Percentiles rank a stretch among this genome's conserved stretches.
Evolutionary conservation across 2,888 invertebrate genomes (phyloP).

Genomic region (Drosophila multiciliata): DNA sequence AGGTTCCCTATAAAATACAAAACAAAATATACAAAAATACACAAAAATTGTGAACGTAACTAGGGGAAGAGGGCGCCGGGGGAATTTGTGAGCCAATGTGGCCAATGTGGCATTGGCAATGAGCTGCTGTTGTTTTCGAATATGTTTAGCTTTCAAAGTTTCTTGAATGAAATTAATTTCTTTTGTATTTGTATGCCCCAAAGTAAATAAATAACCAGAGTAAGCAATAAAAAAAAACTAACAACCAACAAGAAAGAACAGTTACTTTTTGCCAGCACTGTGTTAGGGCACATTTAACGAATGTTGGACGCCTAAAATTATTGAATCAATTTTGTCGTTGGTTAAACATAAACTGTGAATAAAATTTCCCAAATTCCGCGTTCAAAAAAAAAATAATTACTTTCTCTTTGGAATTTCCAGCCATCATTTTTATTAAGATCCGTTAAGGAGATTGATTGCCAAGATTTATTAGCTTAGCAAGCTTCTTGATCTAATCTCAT

Average conservation of each 20-base stretch:
- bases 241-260: constrained; percentile 29
- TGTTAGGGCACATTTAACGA: constrained; percentile 34
- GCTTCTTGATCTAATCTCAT: neutral
- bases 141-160: constrained; percentile 55
- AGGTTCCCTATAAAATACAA: neutral
- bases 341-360: constrained; percentile 13
- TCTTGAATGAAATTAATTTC: constrained; percentile 78
- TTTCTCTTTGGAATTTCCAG: constrained; percentile 35
- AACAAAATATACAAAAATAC: neutral
- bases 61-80: neutral
- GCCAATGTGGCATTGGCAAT: constrained; percentile 31
- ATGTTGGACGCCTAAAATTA: constrained; percentile 1
- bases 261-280: constrained; percentile 41
- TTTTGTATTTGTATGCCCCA: constrained; percentile 61
- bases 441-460: constrained; percentile 1
- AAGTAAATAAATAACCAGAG: constrained; percentile 47
- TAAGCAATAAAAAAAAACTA: constrained; percentile 49
- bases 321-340: constrained; percentile 10
- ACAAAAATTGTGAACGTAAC: constrained; percentile 44
- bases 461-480: neutral
- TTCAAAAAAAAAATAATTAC: constrained; percentile 5
- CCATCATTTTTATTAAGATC: neutral
- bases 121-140: constrained; percentile 45
- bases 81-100: constrained; percentile 8
- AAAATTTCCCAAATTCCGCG: constrained; percentile 14